These are phyloP conservation scores for Leucophora obtusa DNA, from an alignment of 2,888 invertebrate genomes.

Conservation along the genomic window DNA sequence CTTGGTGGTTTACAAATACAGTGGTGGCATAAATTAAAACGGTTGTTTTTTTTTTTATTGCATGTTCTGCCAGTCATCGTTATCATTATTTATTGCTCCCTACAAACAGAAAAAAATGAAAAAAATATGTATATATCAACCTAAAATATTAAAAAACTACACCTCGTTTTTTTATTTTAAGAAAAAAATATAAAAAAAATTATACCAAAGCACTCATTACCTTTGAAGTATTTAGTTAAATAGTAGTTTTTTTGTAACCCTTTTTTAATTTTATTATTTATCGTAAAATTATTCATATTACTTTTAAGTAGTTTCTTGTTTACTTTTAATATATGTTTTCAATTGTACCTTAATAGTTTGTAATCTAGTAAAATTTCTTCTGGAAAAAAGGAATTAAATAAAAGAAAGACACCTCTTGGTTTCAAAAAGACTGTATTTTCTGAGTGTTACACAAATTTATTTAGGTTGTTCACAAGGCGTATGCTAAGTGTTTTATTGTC, in stretches of 20 bases:
- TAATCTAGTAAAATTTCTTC: slow-evolving; percentile 52
- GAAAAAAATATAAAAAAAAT: neutral
- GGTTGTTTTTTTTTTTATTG: slow-evolving; percentile 39
- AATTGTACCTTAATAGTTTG: slow-evolving; percentile 59
- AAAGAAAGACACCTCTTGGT: slow-evolving; percentile 19
- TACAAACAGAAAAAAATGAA: slow-evolving; percentile 65
- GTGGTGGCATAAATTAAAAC: slow-evolving; percentile 56
- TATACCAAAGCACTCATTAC: slow-evolving; percentile 63
- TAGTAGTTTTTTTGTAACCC: neutral
- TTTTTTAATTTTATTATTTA: neutral
- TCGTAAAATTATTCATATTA: neutral
- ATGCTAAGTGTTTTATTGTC: no score
- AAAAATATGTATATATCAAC: slow-evolving; percentile 55
- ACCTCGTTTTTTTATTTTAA: slow-evolving; percentile 40
- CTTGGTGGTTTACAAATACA: neutral
- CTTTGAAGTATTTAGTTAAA: slow-evolving; percentile 38
- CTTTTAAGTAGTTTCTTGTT: neutral
- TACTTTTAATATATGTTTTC: neutral
- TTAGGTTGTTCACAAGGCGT: no score
- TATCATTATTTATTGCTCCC: slow-evolving; percentile 63
- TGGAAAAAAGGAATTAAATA: neutral
- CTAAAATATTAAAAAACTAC: slow-evolving; percentile 65
- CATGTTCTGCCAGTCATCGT: slow-evolving; percentile 61
- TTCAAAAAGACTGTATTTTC: slow-evolving; percentile 43
- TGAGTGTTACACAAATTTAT: neutral